Base-by-base conservation (phyloP, 2,888 invertebrate genomes). In the Caenorhabditis becei region DNA sequence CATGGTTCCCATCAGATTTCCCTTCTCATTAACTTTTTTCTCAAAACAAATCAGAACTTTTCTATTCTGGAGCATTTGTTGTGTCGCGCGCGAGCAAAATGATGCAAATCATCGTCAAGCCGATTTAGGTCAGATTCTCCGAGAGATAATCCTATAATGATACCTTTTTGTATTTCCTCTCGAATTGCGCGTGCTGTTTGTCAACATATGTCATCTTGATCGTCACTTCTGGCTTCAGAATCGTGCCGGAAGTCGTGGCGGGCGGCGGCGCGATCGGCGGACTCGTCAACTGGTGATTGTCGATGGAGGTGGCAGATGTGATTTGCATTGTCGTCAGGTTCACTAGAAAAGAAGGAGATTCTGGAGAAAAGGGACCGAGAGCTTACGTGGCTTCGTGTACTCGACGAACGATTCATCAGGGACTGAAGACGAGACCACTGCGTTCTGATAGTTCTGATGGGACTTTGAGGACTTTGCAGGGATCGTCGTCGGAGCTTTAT, bases 131-230 rank as follows among this genome's bases (percentile, higher is more conserved):
- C 41, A 41, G 41, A 41, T 14, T 24, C 28, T 51, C 63, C 35
- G 18, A 35, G 16, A 16, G 35, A 58, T n/a, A 11, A 16, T 51
- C 28, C 32, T n/a, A 77, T 35, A n/a, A 41, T 44, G 44, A 16
- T 44, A 86, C 86, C 83, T 85, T 85, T 32, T 84, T 74, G 53
- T 80, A 86, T 49, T 82, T 77, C 23, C 56, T 61, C 37, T 86
- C 85, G 61, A 80, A 86, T 16, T 77, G 65, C 0, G 79, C 58
- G 62, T 86, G 86, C 28, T 69, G 62, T 8, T 77, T 75, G 56
- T 83, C 86, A 4, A 84, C 82, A 66, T 81, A 78, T 14, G 77
- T 77, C 62, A 77, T 58, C 20, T 59, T 70, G 20, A 80, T 66
- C 10, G 61, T 61, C 26, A 75, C 59, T 62, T 80, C 80, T 14